Percentiles rank a stretch among this genome's conserved stretches.
These are phyloP conservation scores for Neogobius melanostomus DNA, from an alignment of 2,113 vertebrate genomes.

Conservation along the genomic window DNA sequence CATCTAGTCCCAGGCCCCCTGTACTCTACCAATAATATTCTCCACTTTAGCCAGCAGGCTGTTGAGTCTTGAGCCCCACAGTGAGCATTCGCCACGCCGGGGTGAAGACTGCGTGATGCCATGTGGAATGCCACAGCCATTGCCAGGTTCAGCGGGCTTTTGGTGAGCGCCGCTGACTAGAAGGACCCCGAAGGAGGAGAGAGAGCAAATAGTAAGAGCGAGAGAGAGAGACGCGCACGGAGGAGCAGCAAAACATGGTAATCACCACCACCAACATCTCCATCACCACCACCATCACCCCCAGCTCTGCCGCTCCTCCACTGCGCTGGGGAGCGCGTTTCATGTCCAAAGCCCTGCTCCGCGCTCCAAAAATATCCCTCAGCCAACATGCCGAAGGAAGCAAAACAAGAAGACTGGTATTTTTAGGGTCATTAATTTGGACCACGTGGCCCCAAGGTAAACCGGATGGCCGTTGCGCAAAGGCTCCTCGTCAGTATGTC, in stretches of 20 bases:
- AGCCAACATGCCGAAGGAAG: constrained; percentile 93
- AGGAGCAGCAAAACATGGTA: constrained; percentile 86
- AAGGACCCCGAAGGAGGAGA: constrained; percentile 36
- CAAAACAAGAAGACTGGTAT: constrained; percentile 96
- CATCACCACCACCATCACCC: constrained; percentile 71
- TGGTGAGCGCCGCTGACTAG: constrained; percentile 63
- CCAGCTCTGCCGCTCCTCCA: constrained; percentile 77
- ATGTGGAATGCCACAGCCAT: constrained; percentile 68
- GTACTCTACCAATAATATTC: constrained; percentile 70
- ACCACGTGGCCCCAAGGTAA: constrained; percentile 95
- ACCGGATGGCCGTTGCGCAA: constrained; percentile 90
- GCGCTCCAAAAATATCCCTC: constrained; percentile 95
- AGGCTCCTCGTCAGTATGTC: constrained; percentile 94
- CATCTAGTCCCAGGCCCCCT: constrained; percentile 58
- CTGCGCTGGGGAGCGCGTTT: constrained; percentile 81
- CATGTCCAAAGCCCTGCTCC: constrained; percentile 87
- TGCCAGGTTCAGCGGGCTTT: constrained; percentile 78
- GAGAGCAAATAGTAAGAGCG: constrained; percentile 48
- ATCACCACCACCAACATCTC: constrained; percentile 73
- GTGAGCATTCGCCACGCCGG: constrained; percentile 51
- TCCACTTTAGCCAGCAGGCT: constrained; percentile 62
- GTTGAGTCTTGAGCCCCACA: constrained; percentile 42
- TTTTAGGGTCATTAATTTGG: constrained; percentile 97
- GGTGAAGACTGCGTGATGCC: constrained; percentile 84
- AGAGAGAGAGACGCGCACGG: constrained; percentile 56